Conservation (phyloP, 2,888 invertebrate species). For the Disparrhopalites patrizii region DNA sequence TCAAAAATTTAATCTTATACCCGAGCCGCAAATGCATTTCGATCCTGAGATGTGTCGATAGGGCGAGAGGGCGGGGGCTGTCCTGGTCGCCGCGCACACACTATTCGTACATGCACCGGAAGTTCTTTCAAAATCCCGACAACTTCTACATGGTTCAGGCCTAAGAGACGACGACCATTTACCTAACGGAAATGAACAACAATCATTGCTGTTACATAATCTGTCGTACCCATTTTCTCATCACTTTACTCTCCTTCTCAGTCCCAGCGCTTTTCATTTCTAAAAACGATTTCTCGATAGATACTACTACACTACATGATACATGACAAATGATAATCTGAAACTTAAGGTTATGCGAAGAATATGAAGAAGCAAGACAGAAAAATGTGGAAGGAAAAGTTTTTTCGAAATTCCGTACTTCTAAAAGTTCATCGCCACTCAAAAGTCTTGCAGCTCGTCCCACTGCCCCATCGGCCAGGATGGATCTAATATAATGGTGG, state of each 20-base stretch:
- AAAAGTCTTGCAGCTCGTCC: conserved; percentile 82
- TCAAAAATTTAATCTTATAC: conserved; percentile 53
- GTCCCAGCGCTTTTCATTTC: too few relatives aligned
- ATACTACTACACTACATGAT: too few relatives aligned
- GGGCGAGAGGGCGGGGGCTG: conserved; percentile 59
- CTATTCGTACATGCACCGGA: conserved; percentile 77
- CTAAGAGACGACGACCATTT: conserved; percentile 80
- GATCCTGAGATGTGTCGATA: conserved; percentile 72
- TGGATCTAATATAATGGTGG: conserved; percentile 91
- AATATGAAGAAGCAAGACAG: too few relatives aligned
- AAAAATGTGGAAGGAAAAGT: too few relatives aligned
- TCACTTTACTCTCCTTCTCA: conserved; percentile 4
- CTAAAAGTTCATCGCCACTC: conserved; percentile 91
- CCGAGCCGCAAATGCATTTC: conserved; percentile 70
- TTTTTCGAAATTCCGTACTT: too few relatives aligned
- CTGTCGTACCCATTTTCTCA: conserved; percentile 22
- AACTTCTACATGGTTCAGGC: conserved; percentile 92
- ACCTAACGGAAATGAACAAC: conserved; percentile 60
- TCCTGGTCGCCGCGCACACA: conserved; percentile 66
- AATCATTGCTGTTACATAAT: too few relatives aligned
- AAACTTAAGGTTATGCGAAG: too few relatives aligned
- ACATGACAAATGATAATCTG: too few relatives aligned
- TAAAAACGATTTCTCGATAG: too few relatives aligned
- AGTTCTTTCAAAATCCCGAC: conserved; percentile 88
- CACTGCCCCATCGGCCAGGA: conserved; percentile 95